phyloP scores from a whole-genome alignment of 1,140 invertebrate genomes.

The Penaeus vannamei region DNA sequence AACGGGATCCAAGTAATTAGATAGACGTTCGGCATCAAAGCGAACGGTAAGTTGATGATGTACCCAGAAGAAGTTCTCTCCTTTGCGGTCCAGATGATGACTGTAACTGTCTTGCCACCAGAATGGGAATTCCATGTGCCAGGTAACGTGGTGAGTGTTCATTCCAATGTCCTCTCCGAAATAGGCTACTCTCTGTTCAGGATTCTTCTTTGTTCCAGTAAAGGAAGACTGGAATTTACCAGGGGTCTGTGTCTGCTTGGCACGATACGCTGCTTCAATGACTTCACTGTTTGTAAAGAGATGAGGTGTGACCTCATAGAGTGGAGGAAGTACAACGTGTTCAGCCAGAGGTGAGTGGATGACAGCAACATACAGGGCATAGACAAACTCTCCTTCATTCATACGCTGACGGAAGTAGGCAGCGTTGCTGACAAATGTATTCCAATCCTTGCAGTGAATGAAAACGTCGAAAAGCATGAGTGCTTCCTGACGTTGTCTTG shows the following conservation, averaged over 20 bases:
- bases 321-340: slow-evolving; percentile 36
- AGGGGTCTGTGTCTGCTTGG: slow-evolving; percentile 47
- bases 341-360: slow-evolving; percentile 16
- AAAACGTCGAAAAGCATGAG: slow-evolving; percentile 3
- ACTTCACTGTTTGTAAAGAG: slow-evolving; percentile 44
- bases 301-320: slow-evolving; percentile 50
- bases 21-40: slow-evolving; percentile 44
- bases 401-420: slow-evolving; percentile 40
- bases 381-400: slow-evolving; percentile 51
- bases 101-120: slow-evolving; percentile 23
- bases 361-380: slow-evolving; percentile 32
- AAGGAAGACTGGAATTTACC: slow-evolving; percentile 3
- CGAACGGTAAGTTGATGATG: slow-evolving; percentile 44
- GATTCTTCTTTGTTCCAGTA: slow-evolving; percentile 31
- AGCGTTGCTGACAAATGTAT: slow-evolving; percentile 38
- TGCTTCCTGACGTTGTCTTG: no score
- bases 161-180: slow-evolving; percentile 45
- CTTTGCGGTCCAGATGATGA: slow-evolving; percentile 42
- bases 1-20: slow-evolving; percentile 35
- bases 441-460: slow-evolving; percentile 40
- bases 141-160: slow-evolving; percentile 48
- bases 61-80: slow-evolving; percentile 50
- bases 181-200: slow-evolving; percentile 40
- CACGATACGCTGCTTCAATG: slow-evolving; percentile 21
- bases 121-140: slow-evolving; percentile 43